Conservation (phyloP, 2,888 invertebrate species). For the Onthophagus sagittarius region DNA sequence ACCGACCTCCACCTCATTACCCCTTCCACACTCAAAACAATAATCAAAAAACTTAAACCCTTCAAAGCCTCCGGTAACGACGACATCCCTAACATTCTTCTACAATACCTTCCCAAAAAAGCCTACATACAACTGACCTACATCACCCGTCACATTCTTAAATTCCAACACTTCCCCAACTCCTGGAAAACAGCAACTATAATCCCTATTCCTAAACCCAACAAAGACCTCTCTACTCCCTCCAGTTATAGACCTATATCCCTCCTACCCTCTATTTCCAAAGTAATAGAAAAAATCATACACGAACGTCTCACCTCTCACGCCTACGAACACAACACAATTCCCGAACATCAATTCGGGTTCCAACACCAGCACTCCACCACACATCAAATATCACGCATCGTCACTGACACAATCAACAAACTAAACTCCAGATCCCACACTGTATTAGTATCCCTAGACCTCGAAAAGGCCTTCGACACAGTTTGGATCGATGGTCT, state of each 20-base stretch:
- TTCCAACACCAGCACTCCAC: not conserved
- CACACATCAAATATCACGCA: no score
- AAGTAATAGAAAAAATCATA: conserved; percentile 24
- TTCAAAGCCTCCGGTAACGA: conserved; percentile 17
- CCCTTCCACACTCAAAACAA: not conserved
- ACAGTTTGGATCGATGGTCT: no score
- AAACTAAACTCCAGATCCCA: no score
- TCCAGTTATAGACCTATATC: no score
- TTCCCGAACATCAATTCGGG: not conserved
- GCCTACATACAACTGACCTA: conserved; percentile 29
- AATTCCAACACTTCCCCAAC: no score
- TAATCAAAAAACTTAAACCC: not conserved
- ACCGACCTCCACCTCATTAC: not conserved
- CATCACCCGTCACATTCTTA: no score
- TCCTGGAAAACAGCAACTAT: no score
- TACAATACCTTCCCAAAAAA: conserved; percentile 30
- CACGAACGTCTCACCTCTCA: not conserved
- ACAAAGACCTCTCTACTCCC: no score
- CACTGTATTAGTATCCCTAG: no score
- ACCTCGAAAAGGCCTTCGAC: no score
- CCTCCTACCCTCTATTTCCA: conserved; percentile 20
- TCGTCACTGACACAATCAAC: no score
- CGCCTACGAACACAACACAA: no score
- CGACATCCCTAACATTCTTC: conserved; percentile 7
- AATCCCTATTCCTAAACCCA: not conserved